Conservation (phyloP, 2,797 vertebrate genomes). For the Percopsis omiscomaycus region DNA sequence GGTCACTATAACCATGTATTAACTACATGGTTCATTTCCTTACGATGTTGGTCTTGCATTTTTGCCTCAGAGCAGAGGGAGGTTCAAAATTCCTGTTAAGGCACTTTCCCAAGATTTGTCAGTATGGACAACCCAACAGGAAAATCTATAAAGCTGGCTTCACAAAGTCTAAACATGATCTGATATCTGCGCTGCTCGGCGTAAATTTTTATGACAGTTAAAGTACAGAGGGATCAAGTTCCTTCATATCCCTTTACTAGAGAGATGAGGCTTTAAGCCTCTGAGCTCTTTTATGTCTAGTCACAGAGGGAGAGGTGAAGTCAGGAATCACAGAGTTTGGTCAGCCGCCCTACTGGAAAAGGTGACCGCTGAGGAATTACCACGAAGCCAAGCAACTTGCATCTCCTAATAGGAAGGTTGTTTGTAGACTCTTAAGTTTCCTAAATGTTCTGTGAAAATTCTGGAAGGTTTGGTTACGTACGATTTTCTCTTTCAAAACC, state of each 20-base stretch:
- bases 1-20: conserved; percentile 27
- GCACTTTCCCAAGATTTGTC: conserved; percentile 42
- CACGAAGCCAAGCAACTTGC: conserved; percentile 46
- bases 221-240: conserved; percentile 62
- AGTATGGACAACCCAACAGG: conserved; percentile 41
- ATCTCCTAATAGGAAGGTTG: conserved; percentile 42
- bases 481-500: not conserved
- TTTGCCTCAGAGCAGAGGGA: conserved; percentile 44
- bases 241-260: conserved; percentile 63
- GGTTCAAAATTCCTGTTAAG: conserved; percentile 17
- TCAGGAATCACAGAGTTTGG: conserved; percentile 53
- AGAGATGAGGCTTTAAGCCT: conserved; percentile 46
- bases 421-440: conserved; percentile 13
- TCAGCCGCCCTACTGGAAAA: conserved; percentile 49
- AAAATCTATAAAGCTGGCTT: conserved; percentile 66
- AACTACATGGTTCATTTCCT: conserved; percentile 57
- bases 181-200: conserved; percentile 56
- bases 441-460: conserved; percentile 9
- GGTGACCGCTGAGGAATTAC: conserved; percentile 43
- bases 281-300: conserved; percentile 50
- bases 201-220: conserved; percentile 65
- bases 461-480: not conserved
- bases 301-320: conserved; percentile 37
- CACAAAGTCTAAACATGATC: conserved; percentile 58
- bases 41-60: conserved; percentile 41